phyloP scores from a whole-genome alignment of 2,888 invertebrate genomes.

The Cylindroiulus punctatus region DNA sequence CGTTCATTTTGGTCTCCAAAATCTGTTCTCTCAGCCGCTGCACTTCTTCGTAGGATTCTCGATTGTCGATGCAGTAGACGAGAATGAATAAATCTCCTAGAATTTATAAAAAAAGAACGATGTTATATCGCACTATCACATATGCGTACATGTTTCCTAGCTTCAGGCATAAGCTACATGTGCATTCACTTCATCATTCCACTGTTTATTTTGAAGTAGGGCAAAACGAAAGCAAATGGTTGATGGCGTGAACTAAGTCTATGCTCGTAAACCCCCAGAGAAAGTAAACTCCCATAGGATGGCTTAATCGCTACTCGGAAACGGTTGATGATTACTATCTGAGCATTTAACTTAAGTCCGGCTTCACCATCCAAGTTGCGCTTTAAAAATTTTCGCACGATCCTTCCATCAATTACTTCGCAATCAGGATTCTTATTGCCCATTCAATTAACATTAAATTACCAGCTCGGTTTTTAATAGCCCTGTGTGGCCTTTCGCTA shows the following conservation, averaged over 20 bases:
- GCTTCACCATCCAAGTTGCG: neutral
- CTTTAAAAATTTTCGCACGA: constrained; percentile 13
- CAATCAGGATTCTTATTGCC: constrained; percentile 6
- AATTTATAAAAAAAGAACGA: neutral
- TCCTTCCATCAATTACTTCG: constrained; percentile 9
- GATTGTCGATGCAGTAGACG: constrained; percentile 85
- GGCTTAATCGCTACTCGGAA: too few species aligned
- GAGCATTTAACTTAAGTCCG: neutral
- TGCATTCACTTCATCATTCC: too few species aligned
- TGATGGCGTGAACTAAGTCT: too few species aligned
- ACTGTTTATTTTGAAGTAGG: neutral
- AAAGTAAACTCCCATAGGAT: too few species aligned
- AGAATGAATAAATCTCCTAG: constrained; percentile 82
- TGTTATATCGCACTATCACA: too few species aligned
- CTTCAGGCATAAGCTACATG: too few species aligned
- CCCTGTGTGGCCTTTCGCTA: neutral
- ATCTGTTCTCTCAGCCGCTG: constrained; percentile 83
- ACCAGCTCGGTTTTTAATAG: constrained; percentile 16
- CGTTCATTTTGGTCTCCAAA: constrained; percentile 78
- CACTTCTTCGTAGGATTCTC: constrained; percentile 85
- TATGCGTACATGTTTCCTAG: too few species aligned
- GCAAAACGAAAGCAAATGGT: neutral
- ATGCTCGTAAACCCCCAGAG: too few species aligned
- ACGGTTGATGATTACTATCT: neutral
- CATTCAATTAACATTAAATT: constrained; percentile 23